phyloP scores from a whole-genome alignment of 2,113 vertebrate genomes.

The Polypterus bichir region DNA sequence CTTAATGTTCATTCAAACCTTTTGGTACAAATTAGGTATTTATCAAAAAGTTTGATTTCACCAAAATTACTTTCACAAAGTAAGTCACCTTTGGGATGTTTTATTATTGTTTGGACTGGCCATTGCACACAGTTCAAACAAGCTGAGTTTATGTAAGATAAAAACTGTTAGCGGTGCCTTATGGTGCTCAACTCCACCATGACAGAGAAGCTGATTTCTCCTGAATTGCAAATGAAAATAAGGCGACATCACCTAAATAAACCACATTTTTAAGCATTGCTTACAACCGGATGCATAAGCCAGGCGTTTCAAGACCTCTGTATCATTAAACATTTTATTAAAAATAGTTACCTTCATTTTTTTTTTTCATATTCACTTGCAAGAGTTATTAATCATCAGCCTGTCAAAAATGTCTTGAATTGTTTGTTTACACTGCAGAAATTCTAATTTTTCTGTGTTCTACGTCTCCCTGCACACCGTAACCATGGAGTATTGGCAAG shows the following conservation, averaged over 20 bases:
- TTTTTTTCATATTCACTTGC: too few relatives aligned
- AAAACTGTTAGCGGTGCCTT: slow-evolving; percentile 1
- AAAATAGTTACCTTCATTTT: too few relatives aligned
- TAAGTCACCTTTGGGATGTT: slow-evolving; percentile 19
- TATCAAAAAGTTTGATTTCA: neutral
- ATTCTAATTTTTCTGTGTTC: too few relatives aligned
- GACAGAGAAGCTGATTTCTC: slow-evolving; percentile 15
- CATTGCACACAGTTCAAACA: slow-evolving; percentile 10
- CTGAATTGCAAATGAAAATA: slow-evolving; percentile 12
- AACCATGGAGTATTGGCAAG: too few relatives aligned
- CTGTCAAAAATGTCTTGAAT: too few relatives aligned
- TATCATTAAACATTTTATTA: too few relatives aligned
- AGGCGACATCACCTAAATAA: slow-evolving; percentile 10
- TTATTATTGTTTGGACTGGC: slow-evolving; percentile 7
- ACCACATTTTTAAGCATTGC: slow-evolving; percentile 25
- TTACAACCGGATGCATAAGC: slow-evolving; percentile 28
- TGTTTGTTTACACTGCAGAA: too few relatives aligned
- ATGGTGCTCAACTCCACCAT: slow-evolving; percentile 3
- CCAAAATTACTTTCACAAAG: slow-evolving; percentile 7
- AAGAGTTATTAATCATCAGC: too few relatives aligned
- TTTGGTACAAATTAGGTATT: neutral
- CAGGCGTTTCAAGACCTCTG: slow-evolving; percentile 5
- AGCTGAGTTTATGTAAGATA: slow-evolving; percentile 14
- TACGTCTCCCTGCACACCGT: too few relatives aligned
- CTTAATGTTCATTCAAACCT: neutral